Conservation (phyloP, 53 echinoderm and acorn worm species). For the Apostichopus leukothele region DNA sequence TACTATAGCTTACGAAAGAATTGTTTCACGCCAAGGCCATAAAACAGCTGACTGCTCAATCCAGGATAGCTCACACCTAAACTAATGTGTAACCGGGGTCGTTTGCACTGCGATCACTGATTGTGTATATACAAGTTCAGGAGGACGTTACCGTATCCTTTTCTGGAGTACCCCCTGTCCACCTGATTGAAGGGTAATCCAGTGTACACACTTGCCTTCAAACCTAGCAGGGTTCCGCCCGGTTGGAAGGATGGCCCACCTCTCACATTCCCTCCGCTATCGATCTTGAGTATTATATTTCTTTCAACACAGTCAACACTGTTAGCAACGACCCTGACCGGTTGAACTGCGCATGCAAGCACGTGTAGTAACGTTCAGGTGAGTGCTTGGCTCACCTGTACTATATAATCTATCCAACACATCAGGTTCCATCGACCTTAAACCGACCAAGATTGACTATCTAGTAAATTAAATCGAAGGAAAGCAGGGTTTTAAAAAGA, state of each 20-base stretch:
- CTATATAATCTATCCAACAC: not conserved
- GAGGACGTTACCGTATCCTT: no score
- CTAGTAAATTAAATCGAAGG: not conserved
- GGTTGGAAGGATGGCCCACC: not conserved
- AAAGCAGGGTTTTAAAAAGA: not conserved
- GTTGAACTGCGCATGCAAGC: slow-evolving; percentile 16
- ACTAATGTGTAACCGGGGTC: no score
- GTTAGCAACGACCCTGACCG: slow-evolving; percentile 26
- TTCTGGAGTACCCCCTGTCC: not conserved
- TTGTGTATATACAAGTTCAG: no score
- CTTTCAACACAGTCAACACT: slow-evolving; percentile 7
- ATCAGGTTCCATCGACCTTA: slow-evolving; percentile 16
- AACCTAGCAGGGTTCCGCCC: not conserved
- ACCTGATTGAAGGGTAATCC: no score
- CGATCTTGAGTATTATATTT: slow-evolving; percentile 9
- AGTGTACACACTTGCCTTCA: no score
- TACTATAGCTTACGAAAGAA: no score
- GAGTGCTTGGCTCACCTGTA: slow-evolving; percentile 16
- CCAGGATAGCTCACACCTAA: no score
- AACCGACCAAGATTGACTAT: not conserved
- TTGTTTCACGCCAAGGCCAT: no score
- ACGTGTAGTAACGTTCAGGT: slow-evolving; percentile 19
- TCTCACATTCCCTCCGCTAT: not conserved
- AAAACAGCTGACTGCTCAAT: no score
- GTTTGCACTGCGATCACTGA: no score